Base-by-base conservation (phyloP, 2,888 invertebrate genomes). In the Chloroclystis v-ata region DNA sequence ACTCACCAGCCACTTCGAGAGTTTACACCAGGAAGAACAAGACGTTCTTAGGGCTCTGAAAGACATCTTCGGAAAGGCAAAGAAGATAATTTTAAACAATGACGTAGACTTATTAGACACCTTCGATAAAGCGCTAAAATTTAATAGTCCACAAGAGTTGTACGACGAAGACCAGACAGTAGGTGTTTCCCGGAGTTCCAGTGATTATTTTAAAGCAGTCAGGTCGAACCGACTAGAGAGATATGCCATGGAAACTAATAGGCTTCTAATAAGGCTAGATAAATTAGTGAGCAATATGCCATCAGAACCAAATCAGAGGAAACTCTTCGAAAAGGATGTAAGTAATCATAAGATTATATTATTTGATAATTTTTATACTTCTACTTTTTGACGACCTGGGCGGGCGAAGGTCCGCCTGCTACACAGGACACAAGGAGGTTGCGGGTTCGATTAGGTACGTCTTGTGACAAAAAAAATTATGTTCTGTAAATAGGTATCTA, bases 241-340 rank as follows among this genome's bases (percentile, higher is more conserved):
- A 63, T 95, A 95, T 72, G 95, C 97, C 0, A 93, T 95, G 7
- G 97, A 98, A 84, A 98, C 98, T 1, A 99, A 99, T 77, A 98
- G 97, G 78, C 83, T 99, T 45, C 90, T 99, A 39, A 97, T 99
- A 71, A 90, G 99, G 59, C 86, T 99, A 60, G 97, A 98, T 78
- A 96, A 97, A 75, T 88, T 99, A 49, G 89, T 98, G 26, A 91
- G 92, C 60, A 94, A 95, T 72, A 91, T 94, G 78, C 95, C 97
- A 4, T 78, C 83, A 56, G 93, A 94, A 63, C 91, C 92, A 9
- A 88, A 91, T 41, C 92, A 92, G 67, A 89, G 94, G 56, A 94
- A 94, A 82, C 92, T 93, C 67, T 89, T 92, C 75, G 93, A 93
- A 70, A 91, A 92, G 68, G 89, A 91, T 67, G 90, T 92, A 63